Percentiles rank a stretch among this genome's conserved stretches.
Evolutionary conservation across 2,113 vertebrate genomes (phyloP).

Genomic region (Tringa solitaria): DNA sequence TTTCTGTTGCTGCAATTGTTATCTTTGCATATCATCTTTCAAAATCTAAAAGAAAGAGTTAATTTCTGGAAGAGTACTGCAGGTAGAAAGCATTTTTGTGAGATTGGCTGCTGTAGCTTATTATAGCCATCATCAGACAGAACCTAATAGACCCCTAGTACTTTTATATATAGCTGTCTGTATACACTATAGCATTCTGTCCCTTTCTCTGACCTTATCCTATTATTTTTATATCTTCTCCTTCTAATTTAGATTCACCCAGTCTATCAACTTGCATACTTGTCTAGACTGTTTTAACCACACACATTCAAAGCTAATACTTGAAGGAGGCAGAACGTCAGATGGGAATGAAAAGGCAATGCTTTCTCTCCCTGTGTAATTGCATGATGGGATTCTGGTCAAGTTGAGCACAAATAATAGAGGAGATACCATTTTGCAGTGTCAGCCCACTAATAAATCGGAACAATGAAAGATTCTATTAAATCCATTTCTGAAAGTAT

Average conservation of each 20-base stretch:
- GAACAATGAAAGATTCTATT: constrained; percentile 26
- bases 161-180: not conserved
- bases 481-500: constrained; percentile 34
- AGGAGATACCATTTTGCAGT: constrained; percentile 8
- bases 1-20: not conserved
- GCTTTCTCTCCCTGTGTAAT: constrained; percentile 2
- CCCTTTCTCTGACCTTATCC: not conserved
- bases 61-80: not conserved
- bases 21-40: not conserved
- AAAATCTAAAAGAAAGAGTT: not conserved
- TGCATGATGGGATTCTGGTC: not conserved
- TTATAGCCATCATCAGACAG: not conserved
- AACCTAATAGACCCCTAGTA: not conserved
- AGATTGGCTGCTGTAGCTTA: not conserved
- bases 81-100: constrained; percentile 9
- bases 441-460: constrained; percentile 24
- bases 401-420: not conserved
- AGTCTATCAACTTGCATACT: not conserved
- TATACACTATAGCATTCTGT: not conserved
- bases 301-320: not conserved
- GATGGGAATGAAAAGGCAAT: not conserved
- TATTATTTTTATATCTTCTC: constrained; percentile 12
- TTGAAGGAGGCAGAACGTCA: not conserved
- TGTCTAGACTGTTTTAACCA: constrained; percentile 23
- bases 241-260: constrained; percentile 7